Evolutionary conservation across 35 echinoderm and acorn worm genomes (phyloP), one percentile per base, ranked within the genome.

Genomic region (Eucidaris tribuloides): DNA sequence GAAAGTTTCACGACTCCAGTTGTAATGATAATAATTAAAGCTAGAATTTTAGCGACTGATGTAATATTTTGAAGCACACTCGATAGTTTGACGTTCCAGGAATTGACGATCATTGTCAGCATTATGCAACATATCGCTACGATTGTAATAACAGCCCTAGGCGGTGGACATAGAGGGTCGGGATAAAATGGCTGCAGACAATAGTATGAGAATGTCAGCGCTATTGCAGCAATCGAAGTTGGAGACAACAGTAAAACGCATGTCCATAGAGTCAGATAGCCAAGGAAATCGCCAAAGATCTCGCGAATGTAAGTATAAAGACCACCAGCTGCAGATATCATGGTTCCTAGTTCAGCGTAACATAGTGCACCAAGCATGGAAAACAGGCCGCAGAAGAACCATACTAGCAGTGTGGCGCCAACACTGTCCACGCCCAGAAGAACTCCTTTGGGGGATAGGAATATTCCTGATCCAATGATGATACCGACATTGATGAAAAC

Each of bases 391-490:
- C 71, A 78, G n/a, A 62, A 35, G 13, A 88, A 37, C 93, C 93
- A 96, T 5, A 96, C 55, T 2, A 91, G 6, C 7, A 96, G 61
- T 23, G 83, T 83, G 66, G 83, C 45, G 17, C 84, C 88, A 0
- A 96, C 93, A 48, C 68, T 85, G 24, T 82, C 63, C 5, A 70
- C 70, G 48, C 85, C 76, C 17, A 38, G 25, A 35, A 96, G 35
- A 34, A 96, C 72, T n/a, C 93, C 93, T 37, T 96, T 96, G 0
- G 93, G 93, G n/a, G 93, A 91, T 30, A 96, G 87, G 57, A 96
- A 96, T 37, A 96, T 96, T 1, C 93, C 93, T 7, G 93, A 82
- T 15, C 88, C 93, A 1, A 96, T 83, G 33, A 88, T 82, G 28
- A 62, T 48, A 38, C 93, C 93, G 5, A 68, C 35, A 35, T 34